Base-by-base conservation (phyloP, 2,797 vertebrate species). In the Paramormyrops hopkinsi region DNA sequence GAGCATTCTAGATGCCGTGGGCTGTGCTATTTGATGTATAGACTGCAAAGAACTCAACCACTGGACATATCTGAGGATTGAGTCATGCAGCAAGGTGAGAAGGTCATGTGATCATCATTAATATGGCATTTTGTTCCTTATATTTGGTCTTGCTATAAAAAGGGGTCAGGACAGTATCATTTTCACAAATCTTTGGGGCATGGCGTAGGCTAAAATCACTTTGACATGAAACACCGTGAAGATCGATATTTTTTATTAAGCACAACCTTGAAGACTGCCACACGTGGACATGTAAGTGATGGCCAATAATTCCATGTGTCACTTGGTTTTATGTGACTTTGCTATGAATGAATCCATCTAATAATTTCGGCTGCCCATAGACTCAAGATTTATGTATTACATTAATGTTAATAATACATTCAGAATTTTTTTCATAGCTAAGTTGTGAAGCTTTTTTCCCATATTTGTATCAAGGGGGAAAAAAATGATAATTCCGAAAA, bases 251-350 rank as follows among this genome's bases (percentile, higher is more conserved):
- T 51, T 89, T 51, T 29, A 84, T 83, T 85, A 59, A 83, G 37
- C 76, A 89, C 44, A 62, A 89, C 88, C 88, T 89, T 54, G 54
- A 59, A 89, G 82, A 89, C 8, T 46, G 88, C 53, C 88, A 84
- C 53, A 84, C 25, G 12, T 56, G 79, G 48, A 22, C 6, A 41
- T 59, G 88, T 85, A 89, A 89, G 37, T 65, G 44, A 84, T 79
- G 54, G 76, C 19, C 88, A 56, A 53, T 89, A 89, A 89, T 89
- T 56, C 88, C 51, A 84, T 25, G 51, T 89, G 76, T 85, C 88
- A 89, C 22, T 9, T 22, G 88, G 12, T 89, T 89, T 89, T 62
- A 89, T 89, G 53, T 89, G 88, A 25, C 84, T 44, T 56, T 44
- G 88, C 76, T 85, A 83, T 62, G 54, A 85, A 62, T 51, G 44